These are phyloP conservation scores for Oncorhynchus mykiss DNA, from an alignment of 2,113 vertebrate genomes.

Conservation along the genomic window DNA sequence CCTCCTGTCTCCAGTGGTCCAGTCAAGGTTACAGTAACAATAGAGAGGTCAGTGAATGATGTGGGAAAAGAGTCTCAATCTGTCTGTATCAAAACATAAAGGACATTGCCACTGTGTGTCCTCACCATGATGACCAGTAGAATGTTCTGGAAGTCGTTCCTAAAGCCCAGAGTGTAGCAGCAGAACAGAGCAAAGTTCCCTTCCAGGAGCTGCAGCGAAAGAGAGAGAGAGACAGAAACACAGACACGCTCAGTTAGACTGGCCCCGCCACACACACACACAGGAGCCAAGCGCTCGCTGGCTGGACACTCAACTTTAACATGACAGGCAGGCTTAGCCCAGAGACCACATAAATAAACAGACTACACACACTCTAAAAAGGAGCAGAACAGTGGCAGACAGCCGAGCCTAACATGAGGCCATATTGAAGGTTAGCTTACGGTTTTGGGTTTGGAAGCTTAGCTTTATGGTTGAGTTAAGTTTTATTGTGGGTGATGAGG, in stretches of 20 bases:
- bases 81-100: not conserved
- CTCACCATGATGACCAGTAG: constrained; percentile 95
- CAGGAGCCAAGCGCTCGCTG: too few relatives aligned
- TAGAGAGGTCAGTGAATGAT: too few relatives aligned
- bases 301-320: not conserved
- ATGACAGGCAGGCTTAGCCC: not conserved
- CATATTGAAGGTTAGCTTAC: too few relatives aligned
- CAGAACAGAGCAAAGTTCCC: constrained; percentile 97
- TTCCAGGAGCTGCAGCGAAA: constrained; percentile 84
- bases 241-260: too few relatives aligned
- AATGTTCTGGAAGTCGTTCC: constrained; percentile 93
- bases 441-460: too few relatives aligned
- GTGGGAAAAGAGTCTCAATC: not conserved
- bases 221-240: too few relatives aligned
- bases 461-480: too few relatives aligned
- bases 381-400: not conserved
- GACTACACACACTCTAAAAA: not conserved
- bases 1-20: too few relatives aligned
- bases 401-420: not conserved
- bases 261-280: too few relatives aligned
- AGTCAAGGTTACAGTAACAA: too few relatives aligned
- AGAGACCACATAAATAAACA: not conserved
- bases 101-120: not conserved
- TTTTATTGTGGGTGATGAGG: too few relatives aligned
- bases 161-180: constrained; percentile 89